A percentile compares a stretch with the other conserved stretches of the same genome.
Conservation (phyloP, 2,113 vertebrate species). For the Erpornis zantholeuca region DNA sequence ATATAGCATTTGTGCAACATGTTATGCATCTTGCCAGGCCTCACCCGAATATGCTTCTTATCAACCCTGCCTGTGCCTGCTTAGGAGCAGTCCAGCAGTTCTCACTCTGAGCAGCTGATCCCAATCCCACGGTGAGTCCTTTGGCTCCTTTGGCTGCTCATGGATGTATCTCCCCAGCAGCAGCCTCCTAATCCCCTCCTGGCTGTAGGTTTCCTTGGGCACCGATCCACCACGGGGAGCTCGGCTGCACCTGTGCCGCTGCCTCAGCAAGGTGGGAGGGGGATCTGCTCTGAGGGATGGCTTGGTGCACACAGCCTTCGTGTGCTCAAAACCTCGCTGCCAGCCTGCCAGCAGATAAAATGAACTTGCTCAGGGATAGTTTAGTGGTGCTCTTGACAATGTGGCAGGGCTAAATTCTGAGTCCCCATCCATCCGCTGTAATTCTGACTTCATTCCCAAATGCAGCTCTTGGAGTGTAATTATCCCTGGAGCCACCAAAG, state of each 20-base stretch:
- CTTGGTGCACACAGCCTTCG: not conserved
- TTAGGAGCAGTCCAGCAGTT: not conserved
- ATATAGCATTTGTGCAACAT: not conserved
- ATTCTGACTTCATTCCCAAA: not conserved
- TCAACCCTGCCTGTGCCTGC: not conserved
- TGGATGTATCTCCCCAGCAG: not conserved
- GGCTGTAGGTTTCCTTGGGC: rapidly evolving
- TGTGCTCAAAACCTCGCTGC: not conserved
- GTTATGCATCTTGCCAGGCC: not conserved
- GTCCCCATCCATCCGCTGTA: not conserved
- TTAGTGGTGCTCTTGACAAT: not conserved
- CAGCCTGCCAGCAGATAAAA: not conserved
- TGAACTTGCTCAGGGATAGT: not conserved
- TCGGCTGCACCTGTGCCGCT: not conserved
- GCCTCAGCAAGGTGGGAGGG: not conserved
- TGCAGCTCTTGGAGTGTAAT: not conserved
- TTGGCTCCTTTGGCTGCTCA: not conserved
- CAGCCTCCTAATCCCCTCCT: not conserved
- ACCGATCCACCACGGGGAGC: not conserved
- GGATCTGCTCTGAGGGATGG: not conserved
- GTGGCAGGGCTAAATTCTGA: not conserved
- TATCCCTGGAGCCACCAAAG: not conserved
- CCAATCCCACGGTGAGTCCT: rapidly evolving
- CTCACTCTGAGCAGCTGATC: not conserved
- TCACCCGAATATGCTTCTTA: not conserved